Evolutionary conservation across 2,113 vertebrate genomes (phyloP), one percentile per base, ranked within the genome.

Genomic region (Austrofundulus limnaeus): DNA sequence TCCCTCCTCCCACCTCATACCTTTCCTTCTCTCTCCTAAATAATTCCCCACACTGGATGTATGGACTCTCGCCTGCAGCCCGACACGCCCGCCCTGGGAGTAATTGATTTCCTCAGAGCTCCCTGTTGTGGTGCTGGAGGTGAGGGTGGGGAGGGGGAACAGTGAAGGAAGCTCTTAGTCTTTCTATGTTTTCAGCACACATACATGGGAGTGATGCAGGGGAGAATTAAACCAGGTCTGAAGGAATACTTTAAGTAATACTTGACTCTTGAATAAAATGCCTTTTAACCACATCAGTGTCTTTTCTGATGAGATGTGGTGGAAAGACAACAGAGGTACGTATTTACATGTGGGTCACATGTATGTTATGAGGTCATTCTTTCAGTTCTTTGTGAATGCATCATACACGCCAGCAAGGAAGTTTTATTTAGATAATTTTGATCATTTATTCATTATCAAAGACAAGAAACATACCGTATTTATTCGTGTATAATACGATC

Each of bases 21-120:
- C 58, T 59, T 60, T 62, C 73, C 76, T 50, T 57, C 67, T 61
- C 60, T 51, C 69, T 66, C 47, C 76, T 61, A 72, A 79, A 80
- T 81, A 72, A 82, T 77, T 78, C 75, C 71, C 75, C 75, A 54
- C 71, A 23, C 66, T 81, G 82, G 60, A 80, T 75, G 61, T 63
- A 72, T 63, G 74, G 20, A 37, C 72, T 86, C 72, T 60, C 10
- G 41, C 64, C 65, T 38, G 45, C 55, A 70, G 66, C 61, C 67
- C 37, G 45, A 81, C 80, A 86, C 49, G 43, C 75, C 72, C 57
- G 49, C 70, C 60, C 66, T 56, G 71, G 72, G 62, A 83, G 81
- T 82, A 85, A 88, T 83, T 84, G 83, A 89, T 90, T 89, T 87
- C 58, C 67, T 70, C 62, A 61, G 75, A 31, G 50, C 54, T 78